Percentiles rank a stretch among this genome's conserved stretches.
Conservation (phyloP, 2,113 vertebrate species). For the Malaclemys terrapin region DNA sequence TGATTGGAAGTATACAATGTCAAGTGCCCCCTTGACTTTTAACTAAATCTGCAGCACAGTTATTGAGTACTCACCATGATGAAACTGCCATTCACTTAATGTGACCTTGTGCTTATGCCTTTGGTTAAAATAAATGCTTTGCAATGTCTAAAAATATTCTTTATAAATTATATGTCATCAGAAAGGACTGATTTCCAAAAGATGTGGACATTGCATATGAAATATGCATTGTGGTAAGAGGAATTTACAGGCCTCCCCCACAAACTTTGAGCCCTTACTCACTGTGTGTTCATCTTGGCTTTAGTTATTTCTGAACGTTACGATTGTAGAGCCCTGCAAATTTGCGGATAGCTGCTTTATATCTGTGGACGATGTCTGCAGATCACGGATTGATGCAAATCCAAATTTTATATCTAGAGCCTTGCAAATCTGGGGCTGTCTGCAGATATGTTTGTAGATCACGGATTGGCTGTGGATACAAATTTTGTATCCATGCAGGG, state of each 20-base stretch:
- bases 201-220: not conserved
- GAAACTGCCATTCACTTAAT: not conserved
- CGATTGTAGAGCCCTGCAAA: not conserved
- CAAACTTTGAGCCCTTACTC: not conserved
- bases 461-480: no score
- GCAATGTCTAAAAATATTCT: not conserved
- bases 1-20: conserved; percentile 30
- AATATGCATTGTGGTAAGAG: not conserved
- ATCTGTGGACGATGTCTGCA: no score
- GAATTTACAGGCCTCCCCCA: not conserved
- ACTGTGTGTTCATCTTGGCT: not conserved
- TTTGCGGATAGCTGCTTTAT: no score
- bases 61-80: not conserved
- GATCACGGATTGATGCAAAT: no score
- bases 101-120: not conserved
- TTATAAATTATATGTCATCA: not conserved
- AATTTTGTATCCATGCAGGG: no score
- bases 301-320: not conserved
- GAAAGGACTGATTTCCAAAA: not conserved
- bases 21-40: conserved; percentile 40
- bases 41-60: not conserved
- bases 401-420: no score
- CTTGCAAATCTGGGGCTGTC: no score
- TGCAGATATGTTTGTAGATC: no score
- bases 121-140: not conserved